phyloP scores from a whole-genome alignment of 2,797 vertebrate genomes.

The Gallinago solitaria region DNA sequence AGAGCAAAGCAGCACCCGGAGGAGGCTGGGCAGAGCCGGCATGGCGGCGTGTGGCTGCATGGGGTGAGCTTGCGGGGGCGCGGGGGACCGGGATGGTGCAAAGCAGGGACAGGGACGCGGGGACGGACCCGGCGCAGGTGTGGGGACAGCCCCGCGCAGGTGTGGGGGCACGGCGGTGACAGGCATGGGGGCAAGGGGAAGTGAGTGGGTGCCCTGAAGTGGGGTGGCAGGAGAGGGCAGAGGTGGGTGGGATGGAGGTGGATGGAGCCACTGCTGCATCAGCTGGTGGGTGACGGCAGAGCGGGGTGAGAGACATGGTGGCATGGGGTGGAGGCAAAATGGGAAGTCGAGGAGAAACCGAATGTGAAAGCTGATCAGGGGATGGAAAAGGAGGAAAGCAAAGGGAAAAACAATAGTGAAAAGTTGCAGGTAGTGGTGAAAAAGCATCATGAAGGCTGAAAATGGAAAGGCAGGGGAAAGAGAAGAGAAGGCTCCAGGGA shows the following conservation, averaged over 20 bases:
- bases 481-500: not conserved
- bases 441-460: not conserved
- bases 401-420: not conserved
- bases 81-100: rapidly evolving
- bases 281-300: not conserved
- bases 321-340: not conserved
- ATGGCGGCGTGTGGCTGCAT: not conserved
- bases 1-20: not conserved
- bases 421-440: not conserved
- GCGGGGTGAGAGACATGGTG: rapidly evolving
- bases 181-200: not conserved
- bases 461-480: not conserved
- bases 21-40: not conserved
- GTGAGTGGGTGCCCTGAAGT: not conserved
- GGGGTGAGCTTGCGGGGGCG: not conserved
- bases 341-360: not conserved
- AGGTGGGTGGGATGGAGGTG: not conserved
- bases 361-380: not conserved
- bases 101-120: rapidly evolving
- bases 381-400: not conserved
- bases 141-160: not conserved
- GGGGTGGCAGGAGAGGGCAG: not conserved
- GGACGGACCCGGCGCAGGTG: not conserved
- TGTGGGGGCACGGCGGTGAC: not conserved
- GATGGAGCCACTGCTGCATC: rapidly evolving